These are phyloP conservation scores for Gallirallus australis DNA, from an alignment of 2,797 vertebrate species.

Conservation along the genomic window DNA sequence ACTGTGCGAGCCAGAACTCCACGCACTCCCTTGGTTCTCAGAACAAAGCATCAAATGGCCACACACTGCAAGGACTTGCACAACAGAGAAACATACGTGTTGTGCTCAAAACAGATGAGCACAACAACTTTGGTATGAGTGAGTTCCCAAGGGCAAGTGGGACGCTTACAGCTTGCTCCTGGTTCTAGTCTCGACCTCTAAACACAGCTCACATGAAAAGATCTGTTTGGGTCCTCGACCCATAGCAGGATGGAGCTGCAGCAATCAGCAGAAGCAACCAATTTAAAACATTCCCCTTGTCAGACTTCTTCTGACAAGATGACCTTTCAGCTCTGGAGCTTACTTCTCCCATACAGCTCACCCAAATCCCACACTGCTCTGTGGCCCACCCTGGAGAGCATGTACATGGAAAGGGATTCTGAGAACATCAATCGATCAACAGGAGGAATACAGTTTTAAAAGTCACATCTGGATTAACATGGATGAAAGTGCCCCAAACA, in stretches of 20 bases:
- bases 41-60: neutral
- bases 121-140: neutral
- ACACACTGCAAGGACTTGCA: neutral
- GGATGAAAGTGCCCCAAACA: constrained; percentile 8
- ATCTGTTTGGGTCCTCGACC: neutral
- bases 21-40: rapidly evolving
- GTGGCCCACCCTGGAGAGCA: neutral
- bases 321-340: neutral
- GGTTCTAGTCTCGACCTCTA: neutral
- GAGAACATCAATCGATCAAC: neutral
- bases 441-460: neutral
- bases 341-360: neutral
- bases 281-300: neutral
- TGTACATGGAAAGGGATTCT: neutral
- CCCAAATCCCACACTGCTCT: neutral
- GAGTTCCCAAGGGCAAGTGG: neutral
- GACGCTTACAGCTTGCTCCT: neutral
- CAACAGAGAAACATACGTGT: rapidly evolving
- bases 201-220: neutral
- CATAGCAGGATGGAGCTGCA: neutral
- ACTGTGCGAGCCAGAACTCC: neutral
- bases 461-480: constrained; percentile 38
- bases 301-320: neutral
- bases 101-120: neutral
- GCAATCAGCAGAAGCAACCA: neutral